Evolutionary conservation across 2,113 vertebrate genomes (phyloP).

Genomic region (Pelodiscus sinensis): DNA sequence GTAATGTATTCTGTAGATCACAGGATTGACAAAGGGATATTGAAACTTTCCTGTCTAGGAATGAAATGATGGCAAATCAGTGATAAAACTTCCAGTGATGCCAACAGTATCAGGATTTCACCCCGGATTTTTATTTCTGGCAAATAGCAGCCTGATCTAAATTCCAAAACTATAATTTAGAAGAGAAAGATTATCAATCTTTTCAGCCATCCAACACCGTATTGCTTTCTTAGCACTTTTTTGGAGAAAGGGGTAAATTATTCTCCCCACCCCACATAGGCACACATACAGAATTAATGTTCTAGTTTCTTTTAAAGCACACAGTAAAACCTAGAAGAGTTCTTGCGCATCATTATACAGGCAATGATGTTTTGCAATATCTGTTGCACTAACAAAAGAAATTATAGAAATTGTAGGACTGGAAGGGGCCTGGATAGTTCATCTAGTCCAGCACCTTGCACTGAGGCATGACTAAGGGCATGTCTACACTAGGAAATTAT

Average conservation of each 20-base stretch:
- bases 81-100: background rate
- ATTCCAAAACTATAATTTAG: conserved; percentile 18
- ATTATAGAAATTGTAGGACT: background rate
- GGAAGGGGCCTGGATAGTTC: background rate
- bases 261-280: background rate
- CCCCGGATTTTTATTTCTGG: background rate
- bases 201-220: background rate
- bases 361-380: background rate
- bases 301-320: background rate
- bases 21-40: background rate
- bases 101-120: background rate
- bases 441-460: background rate
- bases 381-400: background rate
- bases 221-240: background rate
- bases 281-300: accelerated
- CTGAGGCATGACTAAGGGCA: background rate
- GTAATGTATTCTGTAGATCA: background rate
- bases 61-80: background rate
- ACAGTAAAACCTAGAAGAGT: background rate
- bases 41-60: background rate
- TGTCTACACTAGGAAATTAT: too few species aligned
- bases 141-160: background rate
- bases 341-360: background rate
- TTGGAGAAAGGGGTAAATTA: background rate
- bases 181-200: background rate